A percentile compares a stretch with the other conserved stretches of the same genome.
phyloP scores from a whole-genome alignment of 2,888 invertebrate genomes.

The Tenthredo scrophulariae region DNA sequence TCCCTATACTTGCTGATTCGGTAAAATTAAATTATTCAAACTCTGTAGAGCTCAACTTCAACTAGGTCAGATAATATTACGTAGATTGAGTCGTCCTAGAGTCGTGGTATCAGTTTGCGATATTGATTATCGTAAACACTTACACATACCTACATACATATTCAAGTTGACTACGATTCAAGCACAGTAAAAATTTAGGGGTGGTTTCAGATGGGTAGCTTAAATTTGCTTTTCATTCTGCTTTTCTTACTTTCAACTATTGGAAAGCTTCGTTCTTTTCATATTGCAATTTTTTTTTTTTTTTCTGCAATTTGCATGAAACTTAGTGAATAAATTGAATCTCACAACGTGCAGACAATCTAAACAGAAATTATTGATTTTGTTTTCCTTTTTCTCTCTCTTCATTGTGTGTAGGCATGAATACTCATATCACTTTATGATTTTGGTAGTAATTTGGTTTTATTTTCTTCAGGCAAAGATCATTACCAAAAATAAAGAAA shows the following conservation, averaged over 20 bases:
- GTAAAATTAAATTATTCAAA: slow-evolving; percentile 1
- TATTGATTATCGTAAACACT: slow-evolving; percentile 16
- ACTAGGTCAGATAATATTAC: slow-evolving; percentile 1
- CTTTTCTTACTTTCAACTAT: not conserved
- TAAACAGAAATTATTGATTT: not conserved
- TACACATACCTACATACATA: not conserved
- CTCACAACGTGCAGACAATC: not conserved
- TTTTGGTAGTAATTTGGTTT: slow-evolving; percentile 35
- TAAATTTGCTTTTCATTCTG: not conserved
- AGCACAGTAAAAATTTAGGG: not conserved
- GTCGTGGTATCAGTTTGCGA: not conserved
- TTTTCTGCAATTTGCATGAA: not conserved
- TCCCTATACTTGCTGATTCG: not conserved
- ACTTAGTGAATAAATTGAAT: not conserved
- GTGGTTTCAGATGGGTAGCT: not conserved
- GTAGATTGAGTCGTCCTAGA: not conserved
- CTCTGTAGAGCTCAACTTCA: not conserved
- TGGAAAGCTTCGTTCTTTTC: not conserved
- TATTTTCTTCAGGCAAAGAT: slow-evolving; percentile 73
- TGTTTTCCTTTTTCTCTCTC: not conserved
- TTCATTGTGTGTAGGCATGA: not conserved
- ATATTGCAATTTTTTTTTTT: not conserved
- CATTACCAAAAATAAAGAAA: slow-evolving; percentile 65
- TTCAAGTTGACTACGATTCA: not conserved
- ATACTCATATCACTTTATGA: not conserved